Base-by-base conservation (phyloP, 1,140 invertebrate genomes). In the Drosophila ogumai region DNA sequence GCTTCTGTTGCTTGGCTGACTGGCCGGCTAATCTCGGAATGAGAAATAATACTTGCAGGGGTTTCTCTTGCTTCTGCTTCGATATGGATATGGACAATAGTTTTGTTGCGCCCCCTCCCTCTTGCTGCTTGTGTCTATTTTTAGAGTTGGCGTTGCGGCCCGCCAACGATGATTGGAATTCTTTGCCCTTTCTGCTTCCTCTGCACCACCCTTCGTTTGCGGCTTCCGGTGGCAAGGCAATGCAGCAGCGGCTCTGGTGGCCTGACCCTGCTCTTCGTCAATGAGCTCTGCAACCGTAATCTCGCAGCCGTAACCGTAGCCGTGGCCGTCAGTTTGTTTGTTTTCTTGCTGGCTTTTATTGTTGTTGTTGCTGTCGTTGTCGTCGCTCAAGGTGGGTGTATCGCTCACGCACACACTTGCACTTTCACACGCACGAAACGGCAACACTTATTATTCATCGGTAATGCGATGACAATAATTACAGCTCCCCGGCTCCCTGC, bases 71-170 rank as follows among this genome's bases (percentile, higher is more conserved):
- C 57, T 56, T 44, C 22, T 19, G 12, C 41, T 46, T 22, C 49
- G 25, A 44, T 67, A 54, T 52, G 59, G 25, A 71, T 56, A 71
- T 56, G 68, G 52, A 36, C 36, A 58, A 55, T 58, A 59, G 49
- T 50, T 58, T 49, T 32, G 22, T 15, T 40, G 36, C n/a, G n/a
- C n/a, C 19, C 9, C 15, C 25, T 36, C 28, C 17, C 4, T 22
- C 13, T 44, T 58, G 58, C 54, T 41, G 58, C 54, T 41, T 60
- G 52, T 55, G 75, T 52, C 76, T 87, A 87, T 87, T 88, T 87
- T 69, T 87, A 87, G 84, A 80, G 82, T 80, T 69, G 71, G 63
- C 52, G 64, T 54, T 47, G 55, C 40, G 49, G 47, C 28, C 31
- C 60, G 50, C 41, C 66, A 58, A 56, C 61, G 36, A 50, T 36